Conservation (phyloP, 2,113 vertebrate species). For the Macheiramphus alcinus region DNA sequence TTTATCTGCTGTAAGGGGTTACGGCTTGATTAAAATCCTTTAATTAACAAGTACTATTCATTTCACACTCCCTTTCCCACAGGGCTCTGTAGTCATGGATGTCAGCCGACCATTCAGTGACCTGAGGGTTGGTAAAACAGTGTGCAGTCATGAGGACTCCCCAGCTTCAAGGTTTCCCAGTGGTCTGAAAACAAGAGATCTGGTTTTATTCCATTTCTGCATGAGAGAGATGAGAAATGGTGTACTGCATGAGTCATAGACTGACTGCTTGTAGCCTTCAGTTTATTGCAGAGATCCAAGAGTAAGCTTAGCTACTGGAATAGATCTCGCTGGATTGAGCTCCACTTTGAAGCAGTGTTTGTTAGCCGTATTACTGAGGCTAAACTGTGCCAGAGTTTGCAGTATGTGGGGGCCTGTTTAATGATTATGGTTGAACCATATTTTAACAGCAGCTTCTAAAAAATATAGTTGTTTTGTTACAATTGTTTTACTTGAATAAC, state of each 20-base stretch:
- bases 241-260: background rate
- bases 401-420: background rate
- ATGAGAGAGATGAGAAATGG: background rate
- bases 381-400: background rate
- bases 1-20: background rate
- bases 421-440: background rate
- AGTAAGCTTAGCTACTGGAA: background rate
- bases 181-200: background rate
- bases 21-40: background rate
- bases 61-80: background rate
- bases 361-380: background rate
- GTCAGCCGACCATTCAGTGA: background rate
- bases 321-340: background rate
- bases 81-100: background rate
- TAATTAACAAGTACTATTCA: background rate
- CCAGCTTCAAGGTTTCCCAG: background rate
- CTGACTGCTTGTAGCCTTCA: background rate
- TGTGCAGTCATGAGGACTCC: background rate
- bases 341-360: background rate
- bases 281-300: background rate
- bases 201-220: background rate
- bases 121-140: background rate
- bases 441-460: background rate
- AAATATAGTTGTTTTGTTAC: background rate
- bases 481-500: background rate